A percentile compares a stretch with the other conserved stretches of the same genome.
phyloP scores from a whole-genome alignment of 2,113 vertebrate species.

The Noctilio leporinus region DNA sequence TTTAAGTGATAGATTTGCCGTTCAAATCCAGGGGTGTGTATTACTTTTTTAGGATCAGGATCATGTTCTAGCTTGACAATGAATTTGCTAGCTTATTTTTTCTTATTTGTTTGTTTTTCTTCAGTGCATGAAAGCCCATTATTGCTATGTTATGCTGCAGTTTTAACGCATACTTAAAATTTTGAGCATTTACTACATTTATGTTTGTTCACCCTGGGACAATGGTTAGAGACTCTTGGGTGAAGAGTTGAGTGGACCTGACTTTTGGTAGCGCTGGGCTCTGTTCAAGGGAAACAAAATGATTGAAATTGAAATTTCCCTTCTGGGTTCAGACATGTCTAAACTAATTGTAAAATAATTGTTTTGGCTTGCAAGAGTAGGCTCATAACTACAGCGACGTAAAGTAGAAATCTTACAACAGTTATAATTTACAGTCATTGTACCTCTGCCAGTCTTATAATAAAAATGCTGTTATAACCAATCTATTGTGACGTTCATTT shows the following conservation, averaged over 20 bases:
- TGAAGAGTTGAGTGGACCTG: constrained; percentile 14
- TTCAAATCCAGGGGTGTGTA: constrained; percentile 67
- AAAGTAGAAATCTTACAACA: constrained; percentile 42
- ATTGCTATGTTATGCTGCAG: not conserved
- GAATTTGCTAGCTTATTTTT: not conserved
- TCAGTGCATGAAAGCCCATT: not conserved
- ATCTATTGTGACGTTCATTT: not conserved
- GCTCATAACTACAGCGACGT: constrained; percentile 46
- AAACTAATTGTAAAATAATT: constrained; percentile 76
- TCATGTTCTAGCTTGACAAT: constrained; percentile 61
- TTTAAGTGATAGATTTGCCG: constrained; percentile 76
- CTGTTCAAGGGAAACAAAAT: constrained; percentile 60
- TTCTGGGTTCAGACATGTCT: constrained; percentile 71
- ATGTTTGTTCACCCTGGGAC: not conserved
- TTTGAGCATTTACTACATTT: not conserved
- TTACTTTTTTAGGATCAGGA: constrained; percentile 68
- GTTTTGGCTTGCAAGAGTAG: constrained; percentile 62
- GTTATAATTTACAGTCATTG: constrained; percentile 33
- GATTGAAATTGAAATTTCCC: constrained; percentile 64
- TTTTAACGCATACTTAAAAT: constrained; percentile 20
- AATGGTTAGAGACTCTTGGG: constrained; percentile 8
- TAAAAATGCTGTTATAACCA: constrained; percentile 12
- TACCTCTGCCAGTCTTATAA: not conserved
- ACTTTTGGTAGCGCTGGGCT: constrained; percentile 57
- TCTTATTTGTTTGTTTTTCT: not conserved